Base-by-base conservation (phyloP, 2,888 invertebrate genomes). In the Drosophila quinaria region DNA sequence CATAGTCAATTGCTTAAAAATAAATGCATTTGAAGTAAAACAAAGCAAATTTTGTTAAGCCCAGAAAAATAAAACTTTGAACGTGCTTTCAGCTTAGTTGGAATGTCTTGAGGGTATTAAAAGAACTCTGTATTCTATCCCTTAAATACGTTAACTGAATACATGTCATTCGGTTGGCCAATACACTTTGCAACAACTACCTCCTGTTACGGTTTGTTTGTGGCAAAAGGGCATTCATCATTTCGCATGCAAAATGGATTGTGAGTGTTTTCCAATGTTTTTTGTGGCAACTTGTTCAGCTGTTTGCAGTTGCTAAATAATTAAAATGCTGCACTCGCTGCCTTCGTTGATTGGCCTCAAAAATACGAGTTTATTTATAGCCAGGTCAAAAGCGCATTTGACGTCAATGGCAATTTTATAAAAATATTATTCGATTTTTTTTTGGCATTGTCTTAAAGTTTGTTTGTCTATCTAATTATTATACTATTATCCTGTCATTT, bases 401-500 rank as follows among this genome's bases (percentile, higher is more conserved):
- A 67, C 67, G 73, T 74, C 72, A 71, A 39, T 62, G 10, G 8
- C 22, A 33, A 3, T 1, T 15, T 11, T 50, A 13, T 35, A 19
- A 25, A 58, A 47, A 17, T 13, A 25, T 47, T 22, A 37, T 15
- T 9, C 13, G 25, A 3, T 39, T 13, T 22, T 4, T 13, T 29
- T 3, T 52, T 29, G 5, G 29, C 15, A 19, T 31, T 11, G 59
- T 31, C 41, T 54, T 47, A 29, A 50, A 44, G 50, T 9, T 15
- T 13, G 56, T 5, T 22, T 47, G 15, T 9, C 11, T 11, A 8
- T 10, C 22, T 39, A 56, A 4, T 54, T 39, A 41, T 41, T 46
- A 37, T 46, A 13, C 41, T 25, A 47, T 42, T 41, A 62, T 78
- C 78, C 74, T 74, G 78, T 51, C 61, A 66, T 78, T 72, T 72